phyloP scores from a whole-genome alignment of 2,888 invertebrate genomes.

The Blera fallax region DNA sequence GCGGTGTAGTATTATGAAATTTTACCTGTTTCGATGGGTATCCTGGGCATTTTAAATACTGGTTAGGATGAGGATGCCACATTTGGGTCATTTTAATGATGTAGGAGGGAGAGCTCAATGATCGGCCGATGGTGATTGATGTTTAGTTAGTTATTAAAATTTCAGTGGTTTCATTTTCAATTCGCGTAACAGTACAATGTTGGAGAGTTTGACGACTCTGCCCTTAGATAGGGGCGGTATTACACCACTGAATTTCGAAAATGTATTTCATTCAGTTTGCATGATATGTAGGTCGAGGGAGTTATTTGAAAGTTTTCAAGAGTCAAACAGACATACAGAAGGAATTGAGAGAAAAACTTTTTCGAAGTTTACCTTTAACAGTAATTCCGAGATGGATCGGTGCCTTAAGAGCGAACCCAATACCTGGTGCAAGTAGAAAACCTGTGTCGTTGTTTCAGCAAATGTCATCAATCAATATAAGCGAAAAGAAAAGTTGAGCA shows the following conservation, averaged over 20 bases:
- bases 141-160: neutral
- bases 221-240: neutral
- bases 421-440: too few species aligned
- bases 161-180: neutral
- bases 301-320: too few species aligned
- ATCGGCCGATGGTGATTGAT: neutral
- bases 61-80: neutral
- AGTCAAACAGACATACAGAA: too few species aligned
- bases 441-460: too few species aligned
- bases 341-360: too few species aligned
- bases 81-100: neutral
- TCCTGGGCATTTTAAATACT: neutral
- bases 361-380: too few species aligned
- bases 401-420: too few species aligned
- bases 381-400: too few species aligned
- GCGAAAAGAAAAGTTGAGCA: too few species aligned
- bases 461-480: too few species aligned
- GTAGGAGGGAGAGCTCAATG: neutral
- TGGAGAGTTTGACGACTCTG: neutral
- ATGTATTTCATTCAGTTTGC: neutral
- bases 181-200: neutral
- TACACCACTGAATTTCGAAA: neutral
- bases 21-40: neutral
- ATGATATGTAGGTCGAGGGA: too few species aligned
- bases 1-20: neutral